A percentile compares a stretch with the other conserved stretches of the same genome.
Conservation (phyloP, 1,140 invertebrate species). For the Aphidius ervi region DNA sequence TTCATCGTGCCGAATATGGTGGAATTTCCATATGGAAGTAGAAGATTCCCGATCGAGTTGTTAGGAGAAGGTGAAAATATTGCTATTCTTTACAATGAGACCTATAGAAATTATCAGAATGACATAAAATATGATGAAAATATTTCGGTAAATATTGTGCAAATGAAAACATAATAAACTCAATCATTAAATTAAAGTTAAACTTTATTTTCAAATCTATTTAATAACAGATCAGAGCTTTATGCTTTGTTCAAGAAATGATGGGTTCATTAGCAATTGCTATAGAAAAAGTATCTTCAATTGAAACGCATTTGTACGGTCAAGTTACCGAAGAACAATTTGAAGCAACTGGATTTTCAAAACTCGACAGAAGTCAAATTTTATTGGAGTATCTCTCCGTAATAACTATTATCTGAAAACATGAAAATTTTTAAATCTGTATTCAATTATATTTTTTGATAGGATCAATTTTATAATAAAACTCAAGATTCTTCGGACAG, state of each 20-base stretch:
- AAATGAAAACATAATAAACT: slow-evolving; percentile 2
- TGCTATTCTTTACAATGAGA: slow-evolving; percentile 73
- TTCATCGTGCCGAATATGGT: slow-evolving; percentile 67
- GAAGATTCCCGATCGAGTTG: slow-evolving; percentile 55
- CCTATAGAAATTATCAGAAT: slow-evolving; percentile 41
- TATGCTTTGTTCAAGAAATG: slow-evolving; percentile 63
- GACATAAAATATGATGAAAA: slow-evolving; percentile 11
- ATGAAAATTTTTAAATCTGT: not conserved
- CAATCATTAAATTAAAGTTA: slow-evolving; percentile 3
- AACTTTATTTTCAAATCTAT: slow-evolving; percentile 13
- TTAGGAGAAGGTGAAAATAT: slow-evolving; percentile 76
- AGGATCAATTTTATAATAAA: slow-evolving; percentile 20
- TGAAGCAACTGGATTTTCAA: slow-evolving; percentile 68
- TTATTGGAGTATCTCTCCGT: slow-evolving; percentile 47
- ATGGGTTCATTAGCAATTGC: slow-evolving; percentile 59
- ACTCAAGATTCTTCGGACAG: not conserved
- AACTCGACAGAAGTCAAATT: slow-evolving; percentile 59
- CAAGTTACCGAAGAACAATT: slow-evolving; percentile 78
- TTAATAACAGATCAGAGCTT: slow-evolving; percentile 53
- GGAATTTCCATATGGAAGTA: slow-evolving; percentile 45
- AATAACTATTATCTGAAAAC: not conserved
- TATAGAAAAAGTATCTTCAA: slow-evolving; percentile 61
- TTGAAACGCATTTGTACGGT: slow-evolving; percentile 65
- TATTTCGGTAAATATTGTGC: not conserved
- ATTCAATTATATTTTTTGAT: not conserved